Percentiles rank a stretch among this genome's conserved stretches.
These are phyloP conservation scores for Bradypodion ventrale DNA, from an alignment of 2,797 vertebrate species.

Conservation along the genomic window DNA sequence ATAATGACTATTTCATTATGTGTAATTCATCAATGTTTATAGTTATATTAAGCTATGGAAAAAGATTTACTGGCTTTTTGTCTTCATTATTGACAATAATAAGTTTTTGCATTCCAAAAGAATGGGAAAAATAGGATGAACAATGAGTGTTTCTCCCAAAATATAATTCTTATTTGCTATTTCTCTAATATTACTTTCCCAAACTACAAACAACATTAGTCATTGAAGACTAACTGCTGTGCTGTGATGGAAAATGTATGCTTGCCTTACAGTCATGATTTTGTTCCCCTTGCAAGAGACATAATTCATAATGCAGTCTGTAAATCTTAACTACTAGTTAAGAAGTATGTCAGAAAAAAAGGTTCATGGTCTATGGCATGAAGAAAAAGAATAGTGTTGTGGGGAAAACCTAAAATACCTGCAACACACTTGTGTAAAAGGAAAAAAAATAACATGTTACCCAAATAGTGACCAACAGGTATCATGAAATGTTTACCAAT, in stretches of 20 bases:
- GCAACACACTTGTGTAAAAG: constrained; percentile 41
- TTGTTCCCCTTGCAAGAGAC: constrained; percentile 67
- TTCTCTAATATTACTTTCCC: constrained; percentile 66
- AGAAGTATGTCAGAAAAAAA: constrained; percentile 59
- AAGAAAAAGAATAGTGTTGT: constrained; percentile 42
- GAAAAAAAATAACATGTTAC: constrained; percentile 10
- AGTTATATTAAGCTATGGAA: constrained; percentile 37
- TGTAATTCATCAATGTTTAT: constrained; percentile 21
- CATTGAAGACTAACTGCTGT: constrained; percentile 70
- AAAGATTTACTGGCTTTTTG: constrained; percentile 51
- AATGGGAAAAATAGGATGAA: constrained; percentile 55
- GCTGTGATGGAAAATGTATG: constrained; percentile 71
- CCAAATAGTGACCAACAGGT: background rate
- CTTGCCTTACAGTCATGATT: constrained; percentile 73
- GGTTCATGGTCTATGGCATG: constrained; percentile 60
- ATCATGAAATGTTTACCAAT: no score
- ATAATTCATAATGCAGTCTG: constrained; percentile 71
- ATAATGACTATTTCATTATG: constrained; percentile 19
- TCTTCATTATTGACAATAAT: constrained; percentile 48
- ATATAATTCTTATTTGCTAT: constrained; percentile 60
- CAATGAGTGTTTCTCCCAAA: constrained; percentile 55
- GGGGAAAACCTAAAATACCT: constrained; percentile 3
- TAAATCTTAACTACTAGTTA: constrained; percentile 71
- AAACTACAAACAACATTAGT: constrained; percentile 70
- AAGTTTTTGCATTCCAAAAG: constrained; percentile 41